phyloP scores from a whole-genome alignment of 1,140 invertebrate genomes.

The Telenomus remus region DNA sequence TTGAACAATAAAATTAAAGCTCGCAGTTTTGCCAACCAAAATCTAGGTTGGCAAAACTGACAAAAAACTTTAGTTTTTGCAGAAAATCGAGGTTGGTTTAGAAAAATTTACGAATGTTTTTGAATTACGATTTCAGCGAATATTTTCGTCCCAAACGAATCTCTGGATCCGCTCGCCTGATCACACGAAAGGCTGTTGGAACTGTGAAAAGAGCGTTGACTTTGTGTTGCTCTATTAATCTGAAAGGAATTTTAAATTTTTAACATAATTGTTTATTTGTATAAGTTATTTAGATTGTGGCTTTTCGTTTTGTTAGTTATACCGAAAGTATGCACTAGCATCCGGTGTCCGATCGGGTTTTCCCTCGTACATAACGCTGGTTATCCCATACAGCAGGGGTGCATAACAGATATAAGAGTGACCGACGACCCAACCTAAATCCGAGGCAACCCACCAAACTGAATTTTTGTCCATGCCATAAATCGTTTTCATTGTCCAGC shows the following conservation, averaged over 20 bases:
- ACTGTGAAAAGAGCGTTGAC: conserved; percentile 91
- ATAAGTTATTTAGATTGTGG: no score
- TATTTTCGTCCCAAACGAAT: conserved; percentile 81
- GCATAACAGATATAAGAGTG: conserved; percentile 96
- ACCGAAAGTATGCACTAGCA: conserved; percentile 92
- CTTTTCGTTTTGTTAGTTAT: no score
- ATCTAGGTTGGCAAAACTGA: no score
- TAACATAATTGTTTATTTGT: no score
- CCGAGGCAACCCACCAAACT: conserved; percentile 94
- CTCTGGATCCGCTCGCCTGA: conserved; percentile 85
- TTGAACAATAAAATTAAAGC: no score
- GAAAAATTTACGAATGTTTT: no score
- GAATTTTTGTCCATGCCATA: conserved; percentile 88
- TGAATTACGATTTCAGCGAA: conserved; percentile 79
- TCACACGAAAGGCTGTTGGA: conserved; percentile 90
- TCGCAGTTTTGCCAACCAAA: no score
- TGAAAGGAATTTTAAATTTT: conserved; percentile 62
- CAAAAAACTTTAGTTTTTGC: no score
- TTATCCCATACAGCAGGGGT: conserved; percentile 87
- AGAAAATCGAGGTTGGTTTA: no score
- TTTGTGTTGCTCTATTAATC: conserved; percentile 90
- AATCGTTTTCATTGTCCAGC: conserved; percentile 89
- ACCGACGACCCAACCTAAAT: conserved; percentile 95
- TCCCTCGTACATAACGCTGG: conserved; percentile 94
- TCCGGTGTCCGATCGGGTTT: conserved; percentile 95